These are phyloP conservation scores for Erebia palarica DNA, from an alignment of 2,888 invertebrate species.

Conservation along the genomic window DNA sequence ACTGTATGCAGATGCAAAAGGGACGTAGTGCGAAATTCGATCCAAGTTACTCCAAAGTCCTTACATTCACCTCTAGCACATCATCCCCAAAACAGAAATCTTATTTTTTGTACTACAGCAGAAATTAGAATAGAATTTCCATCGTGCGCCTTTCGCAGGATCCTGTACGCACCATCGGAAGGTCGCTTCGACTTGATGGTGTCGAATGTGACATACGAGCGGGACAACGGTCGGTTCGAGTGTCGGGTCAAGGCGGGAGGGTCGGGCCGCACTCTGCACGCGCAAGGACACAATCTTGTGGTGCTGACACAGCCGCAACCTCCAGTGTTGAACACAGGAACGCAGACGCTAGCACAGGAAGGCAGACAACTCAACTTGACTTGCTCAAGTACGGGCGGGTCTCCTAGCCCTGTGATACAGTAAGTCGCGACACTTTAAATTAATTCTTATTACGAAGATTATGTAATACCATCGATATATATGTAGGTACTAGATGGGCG, in stretches of 20 bases:
- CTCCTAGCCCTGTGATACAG: conserved; percentile 94
- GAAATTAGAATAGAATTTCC: not conserved
- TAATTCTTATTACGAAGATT: not conserved
- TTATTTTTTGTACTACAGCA: not conserved
- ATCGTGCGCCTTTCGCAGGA: conserved; percentile 74
- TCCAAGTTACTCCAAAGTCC: too few relatives aligned
- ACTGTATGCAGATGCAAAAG: too few relatives aligned
- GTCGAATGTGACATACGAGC: conserved; percentile 93
- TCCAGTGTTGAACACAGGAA: conserved; percentile 89
- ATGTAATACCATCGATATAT: too few relatives aligned
- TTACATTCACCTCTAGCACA: too few relatives aligned
- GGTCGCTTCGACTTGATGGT: conserved; percentile 94
- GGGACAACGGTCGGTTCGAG: conserved; percentile 96
- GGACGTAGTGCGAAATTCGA: too few relatives aligned
- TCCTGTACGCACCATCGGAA: conserved; percentile 91
- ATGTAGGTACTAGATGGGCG: too few relatives aligned
- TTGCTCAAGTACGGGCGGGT: conserved; percentile 93
- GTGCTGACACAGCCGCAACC: conserved; percentile 92
- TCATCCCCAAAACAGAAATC: not conserved
- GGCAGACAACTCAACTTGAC: conserved; percentile 88
- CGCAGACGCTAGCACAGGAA: conserved; percentile 91
- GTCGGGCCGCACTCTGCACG: conserved; percentile 91
- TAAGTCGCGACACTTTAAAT: conserved; percentile 56
- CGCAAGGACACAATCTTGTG: conserved; percentile 91
- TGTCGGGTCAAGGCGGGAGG: conserved; percentile 93